Conservation (phyloP, 2,113 vertebrate species). For the Hydrolagus affinis region DNA sequence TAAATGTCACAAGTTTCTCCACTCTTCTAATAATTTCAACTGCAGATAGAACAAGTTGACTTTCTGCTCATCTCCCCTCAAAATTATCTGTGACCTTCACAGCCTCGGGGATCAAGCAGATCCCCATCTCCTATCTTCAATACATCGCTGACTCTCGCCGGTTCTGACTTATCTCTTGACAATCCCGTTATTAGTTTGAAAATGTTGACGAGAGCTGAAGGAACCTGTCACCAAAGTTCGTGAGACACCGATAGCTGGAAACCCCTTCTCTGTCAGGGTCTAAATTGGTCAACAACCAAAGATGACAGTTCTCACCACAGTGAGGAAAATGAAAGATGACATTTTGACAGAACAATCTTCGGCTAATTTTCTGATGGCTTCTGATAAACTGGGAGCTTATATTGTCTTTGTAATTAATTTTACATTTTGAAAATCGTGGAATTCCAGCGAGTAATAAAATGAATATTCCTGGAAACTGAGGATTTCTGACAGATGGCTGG, state of each 20-base stretch:
- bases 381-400: conserved; percentile 34
- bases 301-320: conserved; percentile 37
- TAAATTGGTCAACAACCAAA: conserved; percentile 35
- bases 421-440: conserved; percentile 38
- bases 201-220: conserved; percentile 42
- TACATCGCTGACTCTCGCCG: conserved; percentile 31
- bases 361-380: conserved; percentile 36
- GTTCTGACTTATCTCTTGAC: conserved; percentile 36
- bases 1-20: neutral
- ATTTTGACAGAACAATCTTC: conserved; percentile 33
- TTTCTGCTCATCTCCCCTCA: conserved; percentile 30
- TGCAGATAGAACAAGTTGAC: neutral
- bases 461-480: conserved; percentile 36
- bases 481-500: conserved; percentile 34
- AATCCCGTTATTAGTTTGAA: conserved; percentile 46
- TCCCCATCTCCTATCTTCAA: conserved; percentile 1
- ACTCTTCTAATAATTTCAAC: neutral
- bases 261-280: conserved; percentile 37
- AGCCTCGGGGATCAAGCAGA: conserved; percentile 27
- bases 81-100: conserved; percentile 34
- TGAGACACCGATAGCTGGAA: conserved; percentile 37
- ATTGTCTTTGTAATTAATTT: conserved; percentile 41
- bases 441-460: conserved; percentile 40
- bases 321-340: conserved; percentile 35
- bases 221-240: conserved; percentile 43